Evolutionary conservation across 2,797 vertebrate genomes (phyloP), one percentile per base, ranked within the genome.

Genomic region (Peromyscus attwateri): DNA sequence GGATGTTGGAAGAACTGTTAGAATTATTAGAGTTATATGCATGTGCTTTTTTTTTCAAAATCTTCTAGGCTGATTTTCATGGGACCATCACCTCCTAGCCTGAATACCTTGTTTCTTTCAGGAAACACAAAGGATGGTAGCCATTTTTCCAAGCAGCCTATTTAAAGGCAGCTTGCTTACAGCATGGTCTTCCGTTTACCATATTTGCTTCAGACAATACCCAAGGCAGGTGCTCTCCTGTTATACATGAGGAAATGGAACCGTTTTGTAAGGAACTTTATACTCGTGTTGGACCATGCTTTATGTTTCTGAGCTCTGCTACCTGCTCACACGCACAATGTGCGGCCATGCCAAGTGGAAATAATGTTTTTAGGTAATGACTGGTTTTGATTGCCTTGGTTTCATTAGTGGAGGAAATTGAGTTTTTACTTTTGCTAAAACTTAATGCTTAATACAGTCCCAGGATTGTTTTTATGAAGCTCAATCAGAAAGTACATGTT

Each of bases 401-500:
- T 92, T 83, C 46, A 79, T 83, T 62, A 70, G 73, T 25, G 82
- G 68, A 89, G 29, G 93, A 95, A 89, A 71, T 37, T 29, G 21
- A 75, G 37, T 83, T 95, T 96, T 81, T 68, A 29, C 9, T n/a
- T 91, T 70, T 80, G 37, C 87, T 83, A 52, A 37, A 49, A 25
- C 62, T 49, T 62, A 34, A 31, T 80, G 46, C 75, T 91, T 88
- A 52, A 23, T 84, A 46, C 21, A 49, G 79, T 40, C 46, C 81
- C 49, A 31, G 68, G 37, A 23, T 34, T n/a, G 27, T 89, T 95
- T 95, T 92, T 4, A 3, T 84, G 23, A 96, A 79, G 43, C 37
- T 40, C 5, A 43, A 0, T 64, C 70, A 52, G 4, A 91, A 49
- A 77, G 46, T 8, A 25, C 14, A 37, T 34, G 71, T 68, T 64